Evolutionary conservation across 2,797 vertebrate species (phyloP).

Genomic region (Xenops minutus): DNA sequence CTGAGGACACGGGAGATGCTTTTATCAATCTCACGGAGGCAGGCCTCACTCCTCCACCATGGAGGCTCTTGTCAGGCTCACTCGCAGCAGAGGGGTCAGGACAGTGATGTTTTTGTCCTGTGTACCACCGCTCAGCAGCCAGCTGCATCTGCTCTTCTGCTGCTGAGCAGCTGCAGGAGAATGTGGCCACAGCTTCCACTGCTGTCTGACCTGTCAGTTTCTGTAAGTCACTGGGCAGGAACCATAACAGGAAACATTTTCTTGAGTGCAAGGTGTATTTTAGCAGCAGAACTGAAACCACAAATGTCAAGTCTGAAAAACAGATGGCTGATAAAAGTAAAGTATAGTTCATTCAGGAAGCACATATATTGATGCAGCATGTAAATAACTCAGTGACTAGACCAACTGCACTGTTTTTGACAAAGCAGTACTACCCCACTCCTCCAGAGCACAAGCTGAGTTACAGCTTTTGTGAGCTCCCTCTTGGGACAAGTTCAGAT

Average conservation of each 20-base stretch:
- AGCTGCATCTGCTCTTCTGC: background rate
- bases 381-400: background rate
- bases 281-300: conserved; percentile 13
- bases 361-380: background rate
- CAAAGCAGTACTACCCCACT: background rate
- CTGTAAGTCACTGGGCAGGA: conserved; percentile 40
- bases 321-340: conserved; percentile 24
- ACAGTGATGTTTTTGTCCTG: rapidly evolving
- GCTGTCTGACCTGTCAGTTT: background rate
- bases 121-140: background rate
- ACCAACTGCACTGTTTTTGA: background rate
- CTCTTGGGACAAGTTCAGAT: background rate
- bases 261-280: background rate
- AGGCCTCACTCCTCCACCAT: background rate
- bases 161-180: background rate
- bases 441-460: background rate
- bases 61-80: rapidly evolving
- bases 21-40: background rate
- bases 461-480: background rate
- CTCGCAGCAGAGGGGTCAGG: rapidly evolving
- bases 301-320: conserved; percentile 21
- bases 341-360: conserved; percentile 11
- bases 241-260: conserved; percentile 60
- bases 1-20: background rate
- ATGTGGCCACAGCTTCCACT: background rate